Evolutionary conservation across 2,113 vertebrate species (phyloP).

Genomic region (Halcyon senegalensis): DNA sequence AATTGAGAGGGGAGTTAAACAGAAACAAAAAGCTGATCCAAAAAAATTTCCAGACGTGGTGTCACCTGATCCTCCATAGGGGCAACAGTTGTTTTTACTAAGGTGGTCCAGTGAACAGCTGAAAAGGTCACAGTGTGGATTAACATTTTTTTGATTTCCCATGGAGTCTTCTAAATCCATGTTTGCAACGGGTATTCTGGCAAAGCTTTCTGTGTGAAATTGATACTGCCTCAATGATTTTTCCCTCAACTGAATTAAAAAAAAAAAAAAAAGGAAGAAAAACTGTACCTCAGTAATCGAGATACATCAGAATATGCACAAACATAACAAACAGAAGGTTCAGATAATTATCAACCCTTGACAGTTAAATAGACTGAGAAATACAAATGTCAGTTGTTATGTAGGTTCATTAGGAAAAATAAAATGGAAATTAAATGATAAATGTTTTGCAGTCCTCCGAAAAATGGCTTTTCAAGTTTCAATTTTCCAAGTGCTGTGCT

Average conservation of each 20-base stretch:
- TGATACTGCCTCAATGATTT: not conserved
- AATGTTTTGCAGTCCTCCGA: constrained; percentile 37
- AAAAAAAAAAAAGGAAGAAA: not conserved
- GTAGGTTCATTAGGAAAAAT: not conserved
- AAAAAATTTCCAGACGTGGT: constrained; percentile 59
- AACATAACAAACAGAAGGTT: not conserved
- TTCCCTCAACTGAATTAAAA: not conserved
- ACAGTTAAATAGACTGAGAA: constrained; percentile 19
- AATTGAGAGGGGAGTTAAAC: constrained; percentile 46
- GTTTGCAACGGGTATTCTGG: constrained; percentile 10
- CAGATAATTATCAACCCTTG: not conserved
- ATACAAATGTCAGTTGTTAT: constrained; percentile 1
- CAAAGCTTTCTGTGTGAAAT: not conserved
- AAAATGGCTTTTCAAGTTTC: constrained; percentile 26
- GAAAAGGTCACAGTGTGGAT: constrained; percentile 56
- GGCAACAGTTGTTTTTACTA: constrained; percentile 48
- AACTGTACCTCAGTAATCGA: not conserved
- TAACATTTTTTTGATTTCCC: constrained; percentile 34
- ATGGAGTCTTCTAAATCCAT: constrained; percentile 18
- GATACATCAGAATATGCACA: not conserved
- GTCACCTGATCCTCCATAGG: constrained; percentile 59
- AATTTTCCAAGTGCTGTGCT: constrained; percentile 31
- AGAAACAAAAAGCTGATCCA: constrained; percentile 54
- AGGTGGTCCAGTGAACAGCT: constrained; percentile 56
- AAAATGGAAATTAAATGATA: constrained; percentile 15